Percentiles rank a stretch among this genome's conserved stretches.
Evolutionary conservation across 1,140 invertebrate species (phyloP).

Genomic region (Caerostris darwini): DNA sequence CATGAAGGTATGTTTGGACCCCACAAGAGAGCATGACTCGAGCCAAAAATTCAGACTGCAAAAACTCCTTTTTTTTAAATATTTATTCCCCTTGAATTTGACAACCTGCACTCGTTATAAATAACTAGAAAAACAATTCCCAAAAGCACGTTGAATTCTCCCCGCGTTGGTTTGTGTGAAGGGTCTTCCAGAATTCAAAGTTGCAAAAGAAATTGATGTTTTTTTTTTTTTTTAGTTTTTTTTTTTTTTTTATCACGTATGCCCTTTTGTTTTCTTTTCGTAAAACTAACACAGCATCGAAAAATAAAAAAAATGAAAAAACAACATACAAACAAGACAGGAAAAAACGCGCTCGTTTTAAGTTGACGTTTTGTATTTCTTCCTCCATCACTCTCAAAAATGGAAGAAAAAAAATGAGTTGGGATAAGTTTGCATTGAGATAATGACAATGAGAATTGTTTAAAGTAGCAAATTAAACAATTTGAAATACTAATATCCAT

Average conservation of each 20-base stretch:
- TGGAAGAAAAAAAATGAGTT: too few relatives aligned
- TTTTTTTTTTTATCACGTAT: background rate
- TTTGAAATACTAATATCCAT: too few relatives aligned
- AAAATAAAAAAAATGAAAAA: background rate
- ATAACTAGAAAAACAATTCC: slow-evolving; percentile 28
- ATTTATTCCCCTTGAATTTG: background rate
- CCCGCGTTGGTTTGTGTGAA: background rate
- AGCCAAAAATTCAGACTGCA: too few relatives aligned
- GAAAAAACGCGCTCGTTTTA: background rate
- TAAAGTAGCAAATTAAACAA: too few relatives aligned
- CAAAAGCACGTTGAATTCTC: slow-evolving; percentile 12
- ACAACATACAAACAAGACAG: background rate
- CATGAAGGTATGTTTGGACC: too few relatives aligned
- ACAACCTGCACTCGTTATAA: background rate
- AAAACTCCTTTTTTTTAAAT: background rate
- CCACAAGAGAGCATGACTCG: too few relatives aligned
- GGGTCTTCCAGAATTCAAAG: slow-evolving; percentile 12
- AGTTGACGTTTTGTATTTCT: background rate
- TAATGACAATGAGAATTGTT: background rate
- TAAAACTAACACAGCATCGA: background rate
- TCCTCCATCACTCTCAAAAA: background rate
- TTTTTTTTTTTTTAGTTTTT: background rate
- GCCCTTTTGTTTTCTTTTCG: background rate
- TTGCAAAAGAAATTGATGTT: slow-evolving; percentile 31
- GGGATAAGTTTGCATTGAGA: slow-evolving; percentile 20